Conservation (phyloP, 2,888 invertebrate genomes). For the Trichogramma dendrolimi region DNA sequence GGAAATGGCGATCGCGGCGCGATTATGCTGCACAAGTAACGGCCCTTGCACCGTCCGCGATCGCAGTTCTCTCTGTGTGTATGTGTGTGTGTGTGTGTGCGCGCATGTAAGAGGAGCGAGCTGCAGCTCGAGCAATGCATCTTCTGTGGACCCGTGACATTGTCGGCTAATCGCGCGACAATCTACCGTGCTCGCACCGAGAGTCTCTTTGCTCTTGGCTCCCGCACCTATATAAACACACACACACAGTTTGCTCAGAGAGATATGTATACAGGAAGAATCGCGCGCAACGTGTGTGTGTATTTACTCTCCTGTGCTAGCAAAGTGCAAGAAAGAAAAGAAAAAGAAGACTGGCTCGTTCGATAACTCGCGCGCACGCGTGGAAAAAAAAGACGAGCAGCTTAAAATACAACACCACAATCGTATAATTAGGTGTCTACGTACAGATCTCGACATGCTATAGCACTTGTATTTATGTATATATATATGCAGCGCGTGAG, state of each 20-base stretch:
- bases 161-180: conserved; percentile 52
- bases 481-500: neutral
- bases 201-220: conserved; percentile 11
- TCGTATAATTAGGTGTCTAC: conserved; percentile 50
- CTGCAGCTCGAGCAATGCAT: conserved; percentile 48
- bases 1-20: neutral
- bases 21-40: too few species aligned
- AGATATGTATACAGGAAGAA: too few species aligned
- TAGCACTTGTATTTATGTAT: conserved; percentile 29
- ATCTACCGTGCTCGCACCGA: conserved; percentile 41
- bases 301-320: too few species aligned
- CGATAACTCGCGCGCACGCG: neutral
- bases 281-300: too few species aligned
- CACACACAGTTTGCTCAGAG: too few species aligned
- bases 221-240: neutral
- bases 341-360: conserved; percentile 4
- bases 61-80: neutral
- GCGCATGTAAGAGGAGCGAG: conserved; percentile 19
- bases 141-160: conserved; percentile 47
- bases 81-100: neutral
- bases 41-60: conserved; percentile 1
- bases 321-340: too few species aligned
- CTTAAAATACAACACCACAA: conserved; percentile 44
- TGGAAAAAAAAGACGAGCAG: neutral
- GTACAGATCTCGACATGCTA: conserved; percentile 38